These are phyloP conservation scores for Apteryx owenii DNA, from an alignment of 2,113 vertebrate species.

Conservation along the genomic window DNA sequence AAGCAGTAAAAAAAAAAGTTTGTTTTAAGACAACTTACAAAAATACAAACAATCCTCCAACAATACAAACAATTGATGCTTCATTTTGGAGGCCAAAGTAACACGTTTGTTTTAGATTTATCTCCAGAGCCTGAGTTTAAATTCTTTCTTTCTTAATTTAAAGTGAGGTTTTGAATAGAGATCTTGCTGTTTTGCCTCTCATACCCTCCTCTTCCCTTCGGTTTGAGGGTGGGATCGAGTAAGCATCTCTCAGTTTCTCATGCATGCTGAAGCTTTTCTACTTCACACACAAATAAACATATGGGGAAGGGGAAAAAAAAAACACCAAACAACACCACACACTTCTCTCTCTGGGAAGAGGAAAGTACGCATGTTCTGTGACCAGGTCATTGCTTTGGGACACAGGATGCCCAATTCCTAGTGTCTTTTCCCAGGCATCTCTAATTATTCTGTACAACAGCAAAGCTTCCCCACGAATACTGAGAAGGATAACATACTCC, in stretches of 20 bases:
- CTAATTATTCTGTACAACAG: neutral
- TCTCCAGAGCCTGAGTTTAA: neutral
- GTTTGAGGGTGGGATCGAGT: neutral
- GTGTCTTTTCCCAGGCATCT: neutral
- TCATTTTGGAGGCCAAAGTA: neutral
- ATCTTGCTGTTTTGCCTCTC: neutral
- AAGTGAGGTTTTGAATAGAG: neutral
- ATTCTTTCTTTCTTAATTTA: neutral
- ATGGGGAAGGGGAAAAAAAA: rapidly evolving
- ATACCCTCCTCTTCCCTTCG: neutral
- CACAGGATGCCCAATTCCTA: neutral
- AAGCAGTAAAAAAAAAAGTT: neutral
- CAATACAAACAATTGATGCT: neutral
- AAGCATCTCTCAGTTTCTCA: neutral
- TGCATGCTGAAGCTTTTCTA: neutral
- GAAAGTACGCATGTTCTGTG: neutral
- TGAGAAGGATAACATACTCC: neutral
- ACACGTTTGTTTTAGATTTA: neutral
- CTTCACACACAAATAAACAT: neutral
- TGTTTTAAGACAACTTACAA: too few species aligned
- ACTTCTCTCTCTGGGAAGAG: neutral
- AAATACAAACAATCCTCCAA: too few species aligned
- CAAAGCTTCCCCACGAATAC: neutral
- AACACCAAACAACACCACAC: too few species aligned
- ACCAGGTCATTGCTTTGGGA: neutral